These are phyloP conservation scores for Gymnogyps californianus DNA, from an alignment of 2,113 vertebrate genomes.

Conservation along the genomic window DNA sequence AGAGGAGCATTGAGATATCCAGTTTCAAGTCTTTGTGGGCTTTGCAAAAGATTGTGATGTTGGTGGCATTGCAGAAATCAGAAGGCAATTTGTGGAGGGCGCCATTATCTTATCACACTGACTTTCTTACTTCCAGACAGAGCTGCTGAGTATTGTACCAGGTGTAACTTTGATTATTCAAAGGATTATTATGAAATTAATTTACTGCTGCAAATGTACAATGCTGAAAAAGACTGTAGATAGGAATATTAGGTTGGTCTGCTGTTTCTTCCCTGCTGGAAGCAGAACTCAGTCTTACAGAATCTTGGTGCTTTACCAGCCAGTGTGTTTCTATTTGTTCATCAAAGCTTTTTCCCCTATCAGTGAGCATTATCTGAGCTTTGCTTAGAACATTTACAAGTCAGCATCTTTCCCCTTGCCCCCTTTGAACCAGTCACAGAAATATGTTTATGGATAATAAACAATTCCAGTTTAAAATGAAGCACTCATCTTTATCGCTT, in stretches of 20 bases:
- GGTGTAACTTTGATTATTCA: neutral
- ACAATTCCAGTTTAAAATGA: slow-evolving; percentile 68
- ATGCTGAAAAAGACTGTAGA: neutral
- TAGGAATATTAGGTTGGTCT: neutral
- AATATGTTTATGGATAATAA: slow-evolving; percentile 62
- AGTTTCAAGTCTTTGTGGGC: neutral
- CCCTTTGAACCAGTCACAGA: neutral
- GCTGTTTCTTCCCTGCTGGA: neutral
- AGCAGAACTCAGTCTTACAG: neutral
- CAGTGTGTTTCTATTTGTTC: neutral
- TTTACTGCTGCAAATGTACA: neutral
- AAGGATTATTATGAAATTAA: neutral
- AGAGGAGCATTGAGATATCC: neutral
- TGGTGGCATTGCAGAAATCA: neutral
- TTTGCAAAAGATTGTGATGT: neutral
- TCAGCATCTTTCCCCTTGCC: neutral
- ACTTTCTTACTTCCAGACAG: neutral
- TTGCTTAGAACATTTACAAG: neutral
- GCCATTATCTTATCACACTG: neutral
- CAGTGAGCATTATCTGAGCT: neutral
- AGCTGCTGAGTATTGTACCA: neutral
- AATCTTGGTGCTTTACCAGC: neutral
- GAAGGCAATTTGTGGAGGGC: neutral
- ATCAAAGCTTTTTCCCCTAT: neutral
- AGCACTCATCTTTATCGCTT: slow-evolving; percentile 12